Evolutionary conservation across 2,113 vertebrate species (phyloP).

Genomic region (Nothobranchius kuhntae): DNA sequence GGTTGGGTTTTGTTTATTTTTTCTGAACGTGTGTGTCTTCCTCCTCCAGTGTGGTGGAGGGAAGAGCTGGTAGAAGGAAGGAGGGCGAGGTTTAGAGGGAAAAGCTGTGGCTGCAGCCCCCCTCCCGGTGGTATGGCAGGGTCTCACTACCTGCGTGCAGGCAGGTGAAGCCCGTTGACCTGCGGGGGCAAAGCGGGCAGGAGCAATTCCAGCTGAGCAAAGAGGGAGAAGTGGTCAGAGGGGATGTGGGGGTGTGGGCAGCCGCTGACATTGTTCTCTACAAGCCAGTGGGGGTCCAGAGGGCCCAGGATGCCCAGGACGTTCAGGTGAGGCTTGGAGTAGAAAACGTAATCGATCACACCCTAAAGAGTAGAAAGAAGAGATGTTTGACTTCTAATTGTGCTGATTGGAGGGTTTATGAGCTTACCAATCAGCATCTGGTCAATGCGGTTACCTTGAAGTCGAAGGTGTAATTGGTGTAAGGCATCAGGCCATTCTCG

Average conservation of each 20-base stretch:
- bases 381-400: not conserved
- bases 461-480: constrained; percentile 97
- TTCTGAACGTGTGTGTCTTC: constrained; percentile 82
- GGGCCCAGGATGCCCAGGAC: constrained; percentile 95
- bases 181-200: constrained; percentile 89
- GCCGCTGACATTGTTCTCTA: constrained; percentile 96
- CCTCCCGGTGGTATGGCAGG: constrained; percentile 78
- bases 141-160: constrained; percentile 94
- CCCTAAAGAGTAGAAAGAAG: constrained; percentile 81
- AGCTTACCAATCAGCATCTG: too few species aligned
- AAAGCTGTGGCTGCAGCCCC: constrained; percentile 77
- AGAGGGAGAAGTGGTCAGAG: constrained; percentile 99
- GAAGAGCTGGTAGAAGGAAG: constrained; percentile 77
- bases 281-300: constrained; percentile 95
- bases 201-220: constrained; percentile 97
- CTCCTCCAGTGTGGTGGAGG: constrained; percentile 68
- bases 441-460: constrained; percentile 84
- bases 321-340: constrained; percentile 96
- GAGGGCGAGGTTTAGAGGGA: constrained; percentile 72
- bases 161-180: constrained; percentile 95
- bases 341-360: constrained; percentile 99
- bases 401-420: too few species aligned
- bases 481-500: constrained; percentile 97
- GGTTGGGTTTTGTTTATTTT: not conserved
- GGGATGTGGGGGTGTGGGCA: constrained; percentile 97